Conservation (phyloP, 2,888 invertebrate genomes). For the Metacarcinus magister region DNA sequence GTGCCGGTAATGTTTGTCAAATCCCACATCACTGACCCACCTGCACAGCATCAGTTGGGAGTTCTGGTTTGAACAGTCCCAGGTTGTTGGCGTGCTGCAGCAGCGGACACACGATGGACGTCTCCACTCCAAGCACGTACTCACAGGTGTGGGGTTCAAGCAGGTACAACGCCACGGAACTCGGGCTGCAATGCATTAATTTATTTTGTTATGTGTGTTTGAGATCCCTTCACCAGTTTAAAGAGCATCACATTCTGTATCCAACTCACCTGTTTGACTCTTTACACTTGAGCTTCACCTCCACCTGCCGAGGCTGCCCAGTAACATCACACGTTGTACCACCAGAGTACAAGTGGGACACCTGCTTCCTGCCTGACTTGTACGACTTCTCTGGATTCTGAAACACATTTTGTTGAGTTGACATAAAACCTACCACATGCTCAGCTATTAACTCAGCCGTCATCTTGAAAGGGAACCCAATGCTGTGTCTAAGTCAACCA, state of each 20-base stretch:
- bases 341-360: slow-evolving; percentile 94
- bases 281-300: slow-evolving; percentile 86
- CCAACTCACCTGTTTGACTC: slow-evolving; percentile 77
- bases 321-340: slow-evolving; percentile 92
- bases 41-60: neutral
- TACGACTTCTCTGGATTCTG: slow-evolving; percentile 91
- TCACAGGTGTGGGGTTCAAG: slow-evolving; percentile 96
- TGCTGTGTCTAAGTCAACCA: no score
- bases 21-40: neutral
- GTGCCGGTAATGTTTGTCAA: neutral
- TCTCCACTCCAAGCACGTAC: slow-evolving; percentile 94
- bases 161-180: slow-evolving; percentile 93
- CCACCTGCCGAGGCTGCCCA: slow-evolving; percentile 88
- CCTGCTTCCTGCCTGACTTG: slow-evolving; percentile 89
- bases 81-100: slow-evolving; percentile 89
- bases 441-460: no score
- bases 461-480: no score
- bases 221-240: neutral
- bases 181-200: slow-evolving; percentile 85
- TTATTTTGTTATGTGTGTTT: neutral
- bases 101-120: slow-evolving; percentile 94
- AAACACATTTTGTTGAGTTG: neutral
- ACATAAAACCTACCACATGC: no score
- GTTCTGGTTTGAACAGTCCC: slow-evolving; percentile 60
- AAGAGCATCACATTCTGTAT: neutral